Evolutionary conservation across 1,140 invertebrate species (phyloP), one percentile per base, ranked within the genome.

Genomic region (Asbolus verrucosus): DNA sequence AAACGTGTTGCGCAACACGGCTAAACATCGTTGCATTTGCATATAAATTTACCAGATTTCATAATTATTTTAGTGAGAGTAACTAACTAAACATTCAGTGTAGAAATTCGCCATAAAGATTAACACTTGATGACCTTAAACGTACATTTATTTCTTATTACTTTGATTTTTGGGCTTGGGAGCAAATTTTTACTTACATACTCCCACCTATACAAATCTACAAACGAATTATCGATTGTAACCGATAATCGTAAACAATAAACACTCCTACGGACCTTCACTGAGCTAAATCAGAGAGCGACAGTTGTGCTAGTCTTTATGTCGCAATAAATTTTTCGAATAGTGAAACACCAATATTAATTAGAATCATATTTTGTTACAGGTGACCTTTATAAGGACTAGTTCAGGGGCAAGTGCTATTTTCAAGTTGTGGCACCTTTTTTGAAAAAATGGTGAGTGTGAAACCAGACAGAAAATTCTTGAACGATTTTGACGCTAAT

Each of bases 31-130:
- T 54, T 54, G 46, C 46, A 54, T 54, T 54, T 54, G 46, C 46
- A 54, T 54, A 54, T 54, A 54, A 54, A 54, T 54, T 54, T 54
- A 54, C 46, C 46, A 54, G 46, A 54, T 54, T 54, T 54, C 46
- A 54, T 54, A 54, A 54, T 54, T 54, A 54, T 50, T 50, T 50
- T 54, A 54, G 46, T 54, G 46, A 54, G 46, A 54, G 46, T 54
- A 54, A 54, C 19, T 14, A 54, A 54, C 19, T 14, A 54, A 54
- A 54, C 46, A 54, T 27, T 46, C 41, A 16, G 24, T 11, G 33
- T 36, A 36, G 33, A 36, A 36, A 36, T 36, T 36, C 33, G 33
- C 33, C 33, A 36, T 36, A 36, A 36, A 27, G 24, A 11, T 36
- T 36, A 36, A n/a, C 33, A 36, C 46, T 6, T 8, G 43, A 27